A percentile compares a stretch with the other conserved stretches of the same genome.
phyloP scores from a whole-genome alignment of 2,113 vertebrate species.

The Ardeotis arabs region DNA sequence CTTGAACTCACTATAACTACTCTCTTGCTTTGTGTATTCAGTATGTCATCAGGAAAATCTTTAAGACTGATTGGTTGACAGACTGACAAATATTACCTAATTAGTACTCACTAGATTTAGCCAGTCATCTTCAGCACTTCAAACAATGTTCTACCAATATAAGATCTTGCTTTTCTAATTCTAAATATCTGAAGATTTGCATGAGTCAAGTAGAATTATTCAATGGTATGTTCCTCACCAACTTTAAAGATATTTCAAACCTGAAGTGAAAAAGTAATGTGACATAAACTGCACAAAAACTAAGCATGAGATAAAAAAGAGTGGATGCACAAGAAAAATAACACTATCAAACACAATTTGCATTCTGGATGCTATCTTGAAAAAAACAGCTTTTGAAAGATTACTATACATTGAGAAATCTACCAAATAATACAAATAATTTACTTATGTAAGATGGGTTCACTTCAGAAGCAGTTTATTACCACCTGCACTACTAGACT shows the following conservation, averaged over 20 bases:
- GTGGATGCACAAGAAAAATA: not conserved
- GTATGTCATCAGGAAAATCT: not conserved
- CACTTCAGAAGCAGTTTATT: not conserved
- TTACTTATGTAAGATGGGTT: not conserved
- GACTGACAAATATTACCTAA: not conserved
- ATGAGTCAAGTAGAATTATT: not conserved
- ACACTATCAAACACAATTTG: not conserved
- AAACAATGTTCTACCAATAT: not conserved
- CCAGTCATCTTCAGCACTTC: not conserved
- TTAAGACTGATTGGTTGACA: not conserved
- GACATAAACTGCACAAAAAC: not conserved
- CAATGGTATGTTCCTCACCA: not conserved
- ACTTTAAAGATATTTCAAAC: not conserved
- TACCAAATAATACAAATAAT: not conserved
- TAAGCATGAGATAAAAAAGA: not conserved
- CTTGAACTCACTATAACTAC: not conserved
- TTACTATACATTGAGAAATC: not conserved
- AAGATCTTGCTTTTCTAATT: not conserved
- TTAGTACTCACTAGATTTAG: not conserved
- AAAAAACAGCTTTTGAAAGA: not conserved
- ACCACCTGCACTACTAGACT: not conserved
- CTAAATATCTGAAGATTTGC: not conserved
- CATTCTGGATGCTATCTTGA: not conserved
- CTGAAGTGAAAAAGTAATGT: not conserved
- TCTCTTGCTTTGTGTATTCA: not conserved